Evolutionary conservation across 2,113 vertebrate species (phyloP), one percentile per base, ranked within the genome.

Genomic region (Castor canadensis): DNA sequence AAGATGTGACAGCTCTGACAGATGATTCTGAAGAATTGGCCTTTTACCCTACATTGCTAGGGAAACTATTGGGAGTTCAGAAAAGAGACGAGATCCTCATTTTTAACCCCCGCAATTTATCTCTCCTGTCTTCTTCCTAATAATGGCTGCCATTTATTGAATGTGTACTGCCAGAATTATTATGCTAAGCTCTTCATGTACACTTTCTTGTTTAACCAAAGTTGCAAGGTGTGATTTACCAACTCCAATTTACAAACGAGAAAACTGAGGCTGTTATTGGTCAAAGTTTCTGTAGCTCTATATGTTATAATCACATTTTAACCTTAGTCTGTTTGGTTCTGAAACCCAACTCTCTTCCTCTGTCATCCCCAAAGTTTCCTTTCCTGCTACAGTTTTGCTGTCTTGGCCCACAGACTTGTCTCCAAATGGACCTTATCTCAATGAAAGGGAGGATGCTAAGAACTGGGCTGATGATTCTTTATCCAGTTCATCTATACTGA

Each of bases 121-220:
- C 58, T n/a, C 11, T 49, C 30, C 30, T 93, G 30, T 66, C 38
- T 92, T 82, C 35, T 64, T 75, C n/a, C 62, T 67, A 62, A 35
- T 19, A 43, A 30, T 20, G n/a, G 12, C 20, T 32, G 28, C 1
- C 45, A 58, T 24, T 66, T 45, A 43, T 13, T 11, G 49, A 71
- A 49, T 28, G 9, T 54, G 11, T 22, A 19, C 20, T 52, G 5
- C 12, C 7, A 75, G 20, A 8, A 47, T 56, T 47, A 13, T 76
- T 77, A 43, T 6, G 45, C 20, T 64, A 64, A 69, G 9, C 3
- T 45, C 40, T 64, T 84, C 24, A 22, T n/a, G 24, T 49, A 2
- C 1, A 43, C 26, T 67, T 84, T 86, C 28, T 86, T 62, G 62
- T 80, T 93, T 54, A 87, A 56, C 47, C 54, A 72, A 88, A 77